phyloP scores from a whole-genome alignment of 2,113 vertebrate genomes.

The Clarias macrocephalus region DNA sequence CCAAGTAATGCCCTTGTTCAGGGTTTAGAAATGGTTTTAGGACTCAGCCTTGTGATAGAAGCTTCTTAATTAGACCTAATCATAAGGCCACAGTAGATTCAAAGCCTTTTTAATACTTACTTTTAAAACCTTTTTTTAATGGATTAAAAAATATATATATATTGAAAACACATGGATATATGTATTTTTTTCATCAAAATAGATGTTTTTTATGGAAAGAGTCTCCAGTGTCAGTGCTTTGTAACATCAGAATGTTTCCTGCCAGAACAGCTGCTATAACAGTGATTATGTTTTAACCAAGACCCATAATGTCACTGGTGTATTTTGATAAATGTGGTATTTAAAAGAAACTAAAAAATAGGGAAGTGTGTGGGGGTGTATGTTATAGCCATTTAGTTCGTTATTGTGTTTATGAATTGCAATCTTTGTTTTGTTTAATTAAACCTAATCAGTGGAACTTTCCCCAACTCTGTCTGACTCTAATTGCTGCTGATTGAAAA shows the following conservation, averaged over 20 bases:
- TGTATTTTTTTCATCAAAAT: not conserved
- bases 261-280: not conserved
- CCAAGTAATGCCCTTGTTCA: too few relatives aligned
- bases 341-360: not conserved
- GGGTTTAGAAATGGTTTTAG: too few relatives aligned
- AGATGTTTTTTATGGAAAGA: not conserved
- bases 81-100: too few relatives aligned
- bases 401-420: slow-evolving; percentile 42
- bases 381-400: not conserved
- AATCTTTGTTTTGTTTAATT: slow-evolving; percentile 50
- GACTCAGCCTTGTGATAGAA: too few relatives aligned
- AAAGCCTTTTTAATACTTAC: too few relatives aligned
- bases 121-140: too few relatives aligned
- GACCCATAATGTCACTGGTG: slow-evolving; percentile 25
- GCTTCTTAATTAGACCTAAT: too few relatives aligned
- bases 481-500: slow-evolving; percentile 51
- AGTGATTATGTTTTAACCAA: not conserved
- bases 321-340: not conserved
- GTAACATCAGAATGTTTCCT: not conserved
- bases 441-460: slow-evolving; percentile 50
- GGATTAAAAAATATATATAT: too few relatives aligned
- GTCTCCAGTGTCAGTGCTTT: not conserved
- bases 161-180: too few relatives aligned
- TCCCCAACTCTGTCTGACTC: slow-evolving; percentile 34
- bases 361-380: not conserved